These are phyloP conservation scores for Phaedon cochleariae DNA, from an alignment of 2,888 invertebrate species.

Conservation along the genomic window DNA sequence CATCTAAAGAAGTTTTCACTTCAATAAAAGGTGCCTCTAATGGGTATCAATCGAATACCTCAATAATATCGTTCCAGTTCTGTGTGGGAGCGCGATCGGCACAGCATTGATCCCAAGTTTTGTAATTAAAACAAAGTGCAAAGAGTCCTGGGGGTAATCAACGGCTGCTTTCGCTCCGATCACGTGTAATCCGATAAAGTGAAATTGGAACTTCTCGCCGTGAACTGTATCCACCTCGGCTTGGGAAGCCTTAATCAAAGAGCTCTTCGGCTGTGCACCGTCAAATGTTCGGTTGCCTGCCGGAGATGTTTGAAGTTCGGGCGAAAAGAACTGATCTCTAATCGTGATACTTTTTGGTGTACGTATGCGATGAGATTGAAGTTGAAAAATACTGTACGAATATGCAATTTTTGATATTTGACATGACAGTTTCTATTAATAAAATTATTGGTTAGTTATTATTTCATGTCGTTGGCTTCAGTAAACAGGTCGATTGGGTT, in stretches of 20 bases:
- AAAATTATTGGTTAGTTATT: too few species aligned
- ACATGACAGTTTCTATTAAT: too few species aligned
- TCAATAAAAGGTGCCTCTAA: too few species aligned
- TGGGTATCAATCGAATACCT: too few species aligned
- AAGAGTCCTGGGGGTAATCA: constrained; percentile 35
- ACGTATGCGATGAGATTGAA: too few species aligned
- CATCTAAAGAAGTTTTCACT: too few species aligned
- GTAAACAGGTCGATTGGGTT: too few species aligned
- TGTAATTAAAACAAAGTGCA: constrained; percentile 45
- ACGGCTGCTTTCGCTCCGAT: constrained; percentile 28
- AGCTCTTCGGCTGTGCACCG: constrained; percentile 12
- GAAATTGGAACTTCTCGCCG: constrained; percentile 21
- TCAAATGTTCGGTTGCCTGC: constrained; percentile 11
- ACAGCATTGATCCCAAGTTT: constrained; percentile 43
- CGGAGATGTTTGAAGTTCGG: background rate
- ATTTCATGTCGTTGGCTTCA: too few species aligned
- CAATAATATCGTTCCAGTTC: too few species aligned
- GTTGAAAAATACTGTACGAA: too few species aligned
- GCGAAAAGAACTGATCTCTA: background rate
- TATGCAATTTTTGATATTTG: too few species aligned
- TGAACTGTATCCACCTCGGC: constrained; percentile 15
- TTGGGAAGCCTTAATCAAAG: constrained; percentile 25
- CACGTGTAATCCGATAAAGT: constrained; percentile 22
- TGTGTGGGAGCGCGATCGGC: background rate
- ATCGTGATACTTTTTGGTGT: too few species aligned